phyloP scores from a whole-genome alignment of 2,888 invertebrate genomes.

The Dascillus cervinus region DNA sequence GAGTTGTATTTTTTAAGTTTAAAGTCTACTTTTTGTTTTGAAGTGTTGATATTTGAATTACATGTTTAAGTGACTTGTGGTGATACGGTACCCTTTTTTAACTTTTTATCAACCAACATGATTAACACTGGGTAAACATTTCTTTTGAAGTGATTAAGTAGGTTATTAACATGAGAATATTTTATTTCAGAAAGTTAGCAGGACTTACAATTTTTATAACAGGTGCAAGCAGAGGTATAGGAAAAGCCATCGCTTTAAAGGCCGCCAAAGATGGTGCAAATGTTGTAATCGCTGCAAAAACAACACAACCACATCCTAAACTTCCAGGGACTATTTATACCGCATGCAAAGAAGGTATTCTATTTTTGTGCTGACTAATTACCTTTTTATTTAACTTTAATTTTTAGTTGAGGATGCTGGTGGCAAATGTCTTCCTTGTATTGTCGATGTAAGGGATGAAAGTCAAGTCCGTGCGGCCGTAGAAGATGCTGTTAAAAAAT shows the following conservation, averaged over 20 bases:
- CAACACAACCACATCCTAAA: slow-evolving; percentile 83
- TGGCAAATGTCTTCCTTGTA: slow-evolving; percentile 77
- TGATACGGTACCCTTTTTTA: background rate
- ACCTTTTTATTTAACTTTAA: background rate
- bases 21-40: background rate
- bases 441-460: slow-evolving; percentile 85
- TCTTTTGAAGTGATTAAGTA: background rate
- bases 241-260: slow-evolving; percentile 89
- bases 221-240: slow-evolving; percentile 94
- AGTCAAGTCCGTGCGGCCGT: slow-evolving; percentile 63
- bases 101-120: background rate
- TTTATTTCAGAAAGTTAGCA: slow-evolving; percentile 55
- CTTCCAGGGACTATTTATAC: slow-evolving; percentile 87
- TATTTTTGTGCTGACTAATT: slow-evolving; percentile 5
- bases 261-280: slow-evolving; percentile 90
- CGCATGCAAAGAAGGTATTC: slow-evolving; percentile 79
- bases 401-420: slow-evolving; percentile 74
- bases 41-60: background rate
- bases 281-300: slow-evolving; percentile 86
- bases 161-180: background rate
- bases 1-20: slow-evolving; percentile 1
- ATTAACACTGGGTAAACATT: slow-evolving; percentile 5
- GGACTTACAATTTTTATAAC: slow-evolving; percentile 92
- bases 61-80: too few species aligned
- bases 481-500: slow-evolving; percentile 68